Base-by-base conservation (phyloP, 2,113 vertebrate species). In the Aviceda subcristata region DNA sequence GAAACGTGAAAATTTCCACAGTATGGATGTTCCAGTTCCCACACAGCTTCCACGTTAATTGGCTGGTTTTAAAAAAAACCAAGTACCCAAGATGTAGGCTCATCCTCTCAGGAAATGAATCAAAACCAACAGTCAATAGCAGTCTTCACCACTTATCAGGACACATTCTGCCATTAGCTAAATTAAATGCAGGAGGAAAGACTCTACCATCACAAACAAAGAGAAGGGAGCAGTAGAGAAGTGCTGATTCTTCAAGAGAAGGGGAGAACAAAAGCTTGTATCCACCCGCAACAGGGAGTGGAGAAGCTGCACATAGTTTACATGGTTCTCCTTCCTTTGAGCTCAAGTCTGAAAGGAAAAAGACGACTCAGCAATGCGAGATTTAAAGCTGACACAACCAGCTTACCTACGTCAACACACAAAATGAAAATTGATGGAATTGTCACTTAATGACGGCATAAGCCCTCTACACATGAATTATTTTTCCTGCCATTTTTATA, bases 1-100 rank as follows among this genome's bases (percentile, higher is more conserved):
- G 80, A 95, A 96, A 84, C 60, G 81, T 23, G 36, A 91, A 96
- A 75, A 91, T 85, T 94, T 95, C 92, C 81, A 91, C n/a, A 48
- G 21, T 32, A 64, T 64, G 57, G 66, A 92, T 90, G 56, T 57
- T 91, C 23, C 36, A 85, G 69, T 93, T 95, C 69, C 93, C 92
- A 92, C 85, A 96, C 12, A 71, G 41, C 71, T 93, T 90, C 88
- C 87, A 94, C 66, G 71, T 83, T 97, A 94, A 91, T 48, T 83
- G 53, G 21, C 7, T 79, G 77, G n/a, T 41, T 79, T 18, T 29
- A 63, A 38, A 38, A 89, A 67, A 69, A 72, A 5, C 1, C 3
- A 51, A 76, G 57, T 75, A 81, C 43, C 73, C 68, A 85, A 79
- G 66, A 71, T 27, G 19, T 43, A 92, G 76, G 43, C 66, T 93